phyloP scores from a whole-genome alignment of 2,113 vertebrate species.

The Tyrannus savana region DNA sequence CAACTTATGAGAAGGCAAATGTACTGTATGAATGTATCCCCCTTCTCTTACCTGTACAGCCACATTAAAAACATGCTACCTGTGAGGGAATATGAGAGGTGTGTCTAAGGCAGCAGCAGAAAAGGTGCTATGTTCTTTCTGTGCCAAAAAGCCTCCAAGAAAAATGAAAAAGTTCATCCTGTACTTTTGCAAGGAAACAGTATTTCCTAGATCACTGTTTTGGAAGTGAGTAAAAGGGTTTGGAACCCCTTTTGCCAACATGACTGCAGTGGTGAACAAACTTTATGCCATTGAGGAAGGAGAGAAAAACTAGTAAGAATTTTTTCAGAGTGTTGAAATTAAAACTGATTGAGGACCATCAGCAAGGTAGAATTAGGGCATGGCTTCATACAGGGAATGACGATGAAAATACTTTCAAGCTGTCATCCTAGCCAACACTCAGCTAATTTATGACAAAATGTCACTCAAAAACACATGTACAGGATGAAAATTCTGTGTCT shows the following conservation, averaged over 20 bases:
- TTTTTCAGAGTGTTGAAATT: neutral
- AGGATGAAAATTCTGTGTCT: neutral
- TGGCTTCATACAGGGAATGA: neutral
- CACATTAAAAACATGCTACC: neutral
- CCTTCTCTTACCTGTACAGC: neutral
- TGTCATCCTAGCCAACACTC: neutral
- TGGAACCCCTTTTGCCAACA: neutral
- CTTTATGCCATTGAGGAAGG: neutral
- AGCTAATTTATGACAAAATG: neutral
- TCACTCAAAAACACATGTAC: neutral
- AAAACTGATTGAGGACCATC: rapidly evolving
- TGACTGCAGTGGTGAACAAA: neutral
- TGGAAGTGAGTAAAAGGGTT: neutral
- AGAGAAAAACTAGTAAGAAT: neutral
- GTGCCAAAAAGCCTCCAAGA: neutral
- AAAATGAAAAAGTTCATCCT: neutral
- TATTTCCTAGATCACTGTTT: neutral
- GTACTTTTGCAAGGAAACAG: neutral
- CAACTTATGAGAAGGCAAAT: neutral
- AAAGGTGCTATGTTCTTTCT: neutral
- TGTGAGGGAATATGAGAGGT: neutral
- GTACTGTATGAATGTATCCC: neutral
- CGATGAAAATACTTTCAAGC: neutral
- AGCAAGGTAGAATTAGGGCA: neutral
- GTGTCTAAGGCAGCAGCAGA: neutral